A percentile compares a stretch with the other conserved stretches of the same genome.
Evolutionary conservation across 2,797 vertebrate genomes (phyloP).

Genomic region (Lutjanus argentimaculatus): DNA sequence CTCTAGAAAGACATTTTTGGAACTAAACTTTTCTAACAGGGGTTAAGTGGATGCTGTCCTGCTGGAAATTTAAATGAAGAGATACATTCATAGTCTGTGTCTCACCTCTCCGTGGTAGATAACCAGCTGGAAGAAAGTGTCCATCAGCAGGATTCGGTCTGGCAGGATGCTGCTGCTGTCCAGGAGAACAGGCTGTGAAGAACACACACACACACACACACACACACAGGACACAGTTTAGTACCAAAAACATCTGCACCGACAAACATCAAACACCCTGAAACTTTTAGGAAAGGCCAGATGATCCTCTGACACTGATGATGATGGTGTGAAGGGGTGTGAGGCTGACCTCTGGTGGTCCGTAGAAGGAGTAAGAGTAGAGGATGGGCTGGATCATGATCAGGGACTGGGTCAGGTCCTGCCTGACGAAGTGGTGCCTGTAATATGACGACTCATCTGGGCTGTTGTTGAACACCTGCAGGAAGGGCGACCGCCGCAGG

Average conservation of each 20-base stretch:
- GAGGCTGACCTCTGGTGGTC: slow-evolving; percentile 95
- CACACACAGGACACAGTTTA: neutral
- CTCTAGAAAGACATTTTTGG: neutral
- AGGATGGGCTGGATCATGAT: slow-evolving; percentile 99
- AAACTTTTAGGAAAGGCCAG: neutral
- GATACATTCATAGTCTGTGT: neutral
- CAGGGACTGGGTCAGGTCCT: slow-evolving; percentile 97
- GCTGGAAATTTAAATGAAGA: neutral
- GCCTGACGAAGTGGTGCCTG: slow-evolving; percentile 95
- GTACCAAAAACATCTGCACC: neutral
- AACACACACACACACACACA: slow-evolving; percentile 7
- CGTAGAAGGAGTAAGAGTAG: slow-evolving; percentile 97
- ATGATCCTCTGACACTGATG: neutral
- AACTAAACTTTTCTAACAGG: neutral
- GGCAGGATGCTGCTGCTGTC: slow-evolving; percentile 98
- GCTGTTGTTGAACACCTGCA: slow-evolving; percentile 99
- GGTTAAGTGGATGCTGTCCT: neutral
- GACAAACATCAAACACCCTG: neutral
- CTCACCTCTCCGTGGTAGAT: slow-evolving; percentile 97
- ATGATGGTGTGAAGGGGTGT: slow-evolving; percentile 13
- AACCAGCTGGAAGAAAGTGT: slow-evolving; percentile 98
- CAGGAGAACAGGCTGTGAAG: slow-evolving; percentile 93
- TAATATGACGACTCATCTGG: slow-evolving; percentile 98
- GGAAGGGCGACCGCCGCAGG: slow-evolving; percentile 95
- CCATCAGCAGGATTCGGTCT: slow-evolving; percentile 97